These are phyloP conservation scores for Salarias fasciatus DNA, from an alignment of 2,797 vertebrate genomes.

Conservation along the genomic window DNA sequence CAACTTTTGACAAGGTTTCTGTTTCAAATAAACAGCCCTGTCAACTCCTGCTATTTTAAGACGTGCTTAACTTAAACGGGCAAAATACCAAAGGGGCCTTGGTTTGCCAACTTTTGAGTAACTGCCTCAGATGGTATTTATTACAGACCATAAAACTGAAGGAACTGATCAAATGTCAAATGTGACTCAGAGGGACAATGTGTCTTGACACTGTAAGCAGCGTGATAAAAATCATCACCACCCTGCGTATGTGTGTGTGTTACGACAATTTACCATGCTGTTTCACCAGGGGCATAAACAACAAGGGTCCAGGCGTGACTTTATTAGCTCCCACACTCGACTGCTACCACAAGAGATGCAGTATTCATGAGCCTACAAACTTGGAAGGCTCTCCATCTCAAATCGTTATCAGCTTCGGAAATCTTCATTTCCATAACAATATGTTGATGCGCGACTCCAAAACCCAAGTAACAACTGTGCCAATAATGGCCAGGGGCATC, in stretches of 20 bases:
- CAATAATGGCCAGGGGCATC: slow-evolving; percentile 48
- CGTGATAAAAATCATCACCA: slow-evolving; percentile 28
- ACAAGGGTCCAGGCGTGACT: slow-evolving; percentile 12
- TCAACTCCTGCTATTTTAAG: slow-evolving; percentile 77
- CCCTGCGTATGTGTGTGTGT: not conserved
- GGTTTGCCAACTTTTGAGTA: slow-evolving; percentile 44
- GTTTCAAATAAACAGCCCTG: slow-evolving; percentile 72
- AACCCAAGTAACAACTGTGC: slow-evolving; percentile 56
- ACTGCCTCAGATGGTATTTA: slow-evolving; percentile 53
- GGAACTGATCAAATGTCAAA: slow-evolving; percentile 60
- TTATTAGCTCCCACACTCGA: slow-evolving; percentile 19
- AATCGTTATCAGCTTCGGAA: slow-evolving; percentile 42
- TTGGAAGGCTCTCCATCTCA: slow-evolving; percentile 27
- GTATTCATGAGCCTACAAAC: slow-evolving; percentile 38
- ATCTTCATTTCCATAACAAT: slow-evolving; percentile 37
- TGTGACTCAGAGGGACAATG: slow-evolving; percentile 55
- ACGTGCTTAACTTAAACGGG: slow-evolving; percentile 65
- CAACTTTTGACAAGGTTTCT: slow-evolving; percentile 78
- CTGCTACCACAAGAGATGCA: slow-evolving; percentile 22
- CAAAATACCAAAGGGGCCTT: slow-evolving; percentile 52
- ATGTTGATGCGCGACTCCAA: slow-evolving; percentile 43
- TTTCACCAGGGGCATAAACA: slow-evolving; percentile 1
- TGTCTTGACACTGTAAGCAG: slow-evolving; percentile 44
- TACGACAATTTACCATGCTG: slow-evolving; percentile 24
- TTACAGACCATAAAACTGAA: slow-evolving; percentile 55